These are phyloP conservation scores for Dasypus novemcinctus DNA, from an alignment of 2,113 vertebrate genomes.

Conservation along the genomic window DNA sequence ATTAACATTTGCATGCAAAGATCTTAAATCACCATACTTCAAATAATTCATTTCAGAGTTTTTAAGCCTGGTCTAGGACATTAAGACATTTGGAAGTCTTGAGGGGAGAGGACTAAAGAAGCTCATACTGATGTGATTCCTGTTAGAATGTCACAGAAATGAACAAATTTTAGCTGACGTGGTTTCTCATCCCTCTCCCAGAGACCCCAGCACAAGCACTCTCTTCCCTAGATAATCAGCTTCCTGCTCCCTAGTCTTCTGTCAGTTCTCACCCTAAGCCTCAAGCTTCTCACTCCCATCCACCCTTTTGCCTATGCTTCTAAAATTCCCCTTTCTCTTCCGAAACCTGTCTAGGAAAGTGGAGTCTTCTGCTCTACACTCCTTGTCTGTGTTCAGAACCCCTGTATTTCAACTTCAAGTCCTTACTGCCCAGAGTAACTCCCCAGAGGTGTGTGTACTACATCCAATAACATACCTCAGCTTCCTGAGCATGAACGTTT, in stretches of 20 bases:
- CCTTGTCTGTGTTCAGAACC: background rate
- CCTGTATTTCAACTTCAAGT: background rate
- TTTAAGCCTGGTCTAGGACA: background rate
- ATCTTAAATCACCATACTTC: slow-evolving; percentile 59
- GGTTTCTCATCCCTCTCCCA: background rate
- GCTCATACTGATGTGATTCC: background rate
- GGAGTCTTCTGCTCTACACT: background rate
- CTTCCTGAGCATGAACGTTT: background rate
- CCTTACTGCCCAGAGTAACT: background rate
- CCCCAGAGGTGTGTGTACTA: background rate
- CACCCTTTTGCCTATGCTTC: background rate
- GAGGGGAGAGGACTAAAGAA: background rate
- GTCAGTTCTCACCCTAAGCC: background rate
- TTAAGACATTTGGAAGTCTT: background rate
- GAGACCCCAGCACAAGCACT: background rate
- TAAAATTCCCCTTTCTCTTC: background rate
- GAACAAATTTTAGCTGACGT: background rate
- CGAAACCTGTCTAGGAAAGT: background rate
- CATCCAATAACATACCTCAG: background rate
- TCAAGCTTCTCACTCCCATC: background rate
- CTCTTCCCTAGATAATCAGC: background rate
- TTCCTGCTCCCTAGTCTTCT: background rate
- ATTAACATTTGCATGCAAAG: slow-evolving; percentile 43
- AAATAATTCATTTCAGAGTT: slow-evolving; percentile 49
- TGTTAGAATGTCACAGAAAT: background rate